phyloP scores from a whole-genome alignment of 1,140 invertebrate species.

The Elymnias hypermnestra region DNA sequence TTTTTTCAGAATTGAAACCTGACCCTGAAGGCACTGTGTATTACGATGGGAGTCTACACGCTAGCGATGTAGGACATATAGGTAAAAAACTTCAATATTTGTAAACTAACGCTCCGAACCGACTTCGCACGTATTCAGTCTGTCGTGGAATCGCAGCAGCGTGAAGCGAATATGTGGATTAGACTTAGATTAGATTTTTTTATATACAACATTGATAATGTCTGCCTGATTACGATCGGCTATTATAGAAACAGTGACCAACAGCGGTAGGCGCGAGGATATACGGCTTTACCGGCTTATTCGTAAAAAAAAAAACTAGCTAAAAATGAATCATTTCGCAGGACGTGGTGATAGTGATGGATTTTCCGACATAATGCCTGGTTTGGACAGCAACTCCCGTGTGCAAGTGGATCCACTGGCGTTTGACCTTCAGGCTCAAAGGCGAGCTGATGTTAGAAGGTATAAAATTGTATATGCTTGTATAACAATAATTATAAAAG shows the following conservation, averaged over 20 bases:
- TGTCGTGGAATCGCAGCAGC: too few species aligned
- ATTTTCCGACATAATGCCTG: constrained; percentile 50
- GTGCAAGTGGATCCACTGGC: constrained; percentile 41
- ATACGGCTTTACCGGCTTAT: too few species aligned
- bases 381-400: constrained; percentile 47
- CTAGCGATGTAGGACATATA: constrained; percentile 39
- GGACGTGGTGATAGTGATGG: constrained; percentile 37
- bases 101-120: too few species aligned
- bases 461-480: constrained; percentile 6
- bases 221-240: too few species aligned
- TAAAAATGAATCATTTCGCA: constrained; percentile 23
- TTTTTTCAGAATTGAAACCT: constrained; percentile 44
- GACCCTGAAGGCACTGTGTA: constrained; percentile 55
- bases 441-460: constrained; percentile 38
- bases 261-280: too few species aligned
- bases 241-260: too few species aligned
- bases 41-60: constrained; percentile 56
- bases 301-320: too few species aligned
- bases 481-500: constrained; percentile 1
- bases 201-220: too few species aligned
- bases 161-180: too few species aligned
- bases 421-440: constrained; percentile 38
- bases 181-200: too few species aligned
- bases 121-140: too few species aligned
- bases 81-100: constrained; percentile 10